Base-by-base conservation (phyloP, 1,140 invertebrate genomes). In the Hydropsyche tenuis region DNA sequence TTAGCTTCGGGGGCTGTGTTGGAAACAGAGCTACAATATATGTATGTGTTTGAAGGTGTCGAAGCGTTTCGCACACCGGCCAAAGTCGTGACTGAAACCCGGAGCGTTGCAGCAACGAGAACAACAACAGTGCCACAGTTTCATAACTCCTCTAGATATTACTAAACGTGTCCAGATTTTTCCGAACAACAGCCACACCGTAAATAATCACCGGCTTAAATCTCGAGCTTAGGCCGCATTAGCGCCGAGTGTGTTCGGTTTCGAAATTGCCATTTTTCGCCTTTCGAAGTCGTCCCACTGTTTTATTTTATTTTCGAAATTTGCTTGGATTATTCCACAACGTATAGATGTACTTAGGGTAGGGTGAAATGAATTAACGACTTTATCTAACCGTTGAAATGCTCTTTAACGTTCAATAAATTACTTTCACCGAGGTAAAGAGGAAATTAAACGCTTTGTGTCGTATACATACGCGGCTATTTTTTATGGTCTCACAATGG, bases 41-140 rank as follows among this genome's bases (percentile, higher is more conserved):
- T 37, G 30, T 37, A 37, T 37, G 9, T 9, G 30, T 3, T 37
- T 9, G 30, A 9, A 60, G 23, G 56, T 60, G 56, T 60, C 56
- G 2, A 60, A 20, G 56, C 22, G 56, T 18, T 60, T 60, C 56
- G 56, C 56, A 60, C 56, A 5, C 2, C 11, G 56, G 1, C 4
- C 11, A 60, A 60, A 60, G 56, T 60, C 56, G 56, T 60, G 56
- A 60, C 56, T 60, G 56, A 60, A 60, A 60, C 56, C 4, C 56
- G 18, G 23, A 60, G 56, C 0, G 56, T 60, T 60, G 56, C 56
- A 27, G 25, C 30, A 37, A 37, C 30, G 30, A 37, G 30, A 37
- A 37, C 30, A 37, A 37, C 56, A 60, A 60, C 56, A 60, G 20
- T 60, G 56, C 56, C 56, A 60, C 56, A 60, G 23, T 60, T 60